These are phyloP conservation scores for Andricus quercusramuli DNA, from an alignment of 2,888 invertebrate genomes.

Conservation along the genomic window DNA sequence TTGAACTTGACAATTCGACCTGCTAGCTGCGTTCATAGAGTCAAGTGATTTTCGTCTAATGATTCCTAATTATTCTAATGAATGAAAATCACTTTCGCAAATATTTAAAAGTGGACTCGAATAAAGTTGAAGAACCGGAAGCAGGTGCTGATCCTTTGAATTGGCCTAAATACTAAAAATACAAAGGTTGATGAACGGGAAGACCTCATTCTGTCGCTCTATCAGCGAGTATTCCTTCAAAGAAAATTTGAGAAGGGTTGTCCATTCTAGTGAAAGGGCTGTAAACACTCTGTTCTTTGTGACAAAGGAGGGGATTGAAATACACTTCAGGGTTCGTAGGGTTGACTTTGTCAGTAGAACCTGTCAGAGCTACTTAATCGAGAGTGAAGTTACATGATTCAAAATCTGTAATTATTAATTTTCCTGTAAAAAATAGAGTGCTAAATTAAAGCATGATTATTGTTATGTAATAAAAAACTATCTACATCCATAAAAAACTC, in stretches of 20 bases:
- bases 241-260: slow-evolving; percentile 38
- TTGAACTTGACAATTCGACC: too few relatives aligned
- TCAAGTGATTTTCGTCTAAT: too few relatives aligned
- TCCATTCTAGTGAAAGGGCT: slow-evolving; percentile 26
- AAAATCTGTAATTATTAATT: not conserved
- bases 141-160: slow-evolving; percentile 31
- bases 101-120: not conserved
- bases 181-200: slow-evolving; percentile 19
- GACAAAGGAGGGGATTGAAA: slow-evolving; percentile 17
- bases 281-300: slow-evolving; percentile 27
- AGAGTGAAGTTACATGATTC: not conserved
- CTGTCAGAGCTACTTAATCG: not conserved
- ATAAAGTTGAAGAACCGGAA: slow-evolving; percentile 11
- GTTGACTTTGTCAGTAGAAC: slow-evolving; percentile 14
- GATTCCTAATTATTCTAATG: too few relatives aligned
- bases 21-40: too few relatives aligned
- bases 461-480: not conserved
- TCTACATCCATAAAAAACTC: too few relatives aligned
- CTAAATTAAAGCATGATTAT: not conserved
- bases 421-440: not conserved
- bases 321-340: slow-evolving; percentile 7
- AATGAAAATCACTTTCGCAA: not conserved
- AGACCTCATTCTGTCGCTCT: slow-evolving; percentile 16
- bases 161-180: slow-evolving; percentile 23
- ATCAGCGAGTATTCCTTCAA: slow-evolving; percentile 32